A percentile compares a stretch with the other conserved stretches of the same genome.
phyloP scores from a whole-genome alignment of 2,113 vertebrate genomes.

The Hypocryptadius cinnamomeus region DNA sequence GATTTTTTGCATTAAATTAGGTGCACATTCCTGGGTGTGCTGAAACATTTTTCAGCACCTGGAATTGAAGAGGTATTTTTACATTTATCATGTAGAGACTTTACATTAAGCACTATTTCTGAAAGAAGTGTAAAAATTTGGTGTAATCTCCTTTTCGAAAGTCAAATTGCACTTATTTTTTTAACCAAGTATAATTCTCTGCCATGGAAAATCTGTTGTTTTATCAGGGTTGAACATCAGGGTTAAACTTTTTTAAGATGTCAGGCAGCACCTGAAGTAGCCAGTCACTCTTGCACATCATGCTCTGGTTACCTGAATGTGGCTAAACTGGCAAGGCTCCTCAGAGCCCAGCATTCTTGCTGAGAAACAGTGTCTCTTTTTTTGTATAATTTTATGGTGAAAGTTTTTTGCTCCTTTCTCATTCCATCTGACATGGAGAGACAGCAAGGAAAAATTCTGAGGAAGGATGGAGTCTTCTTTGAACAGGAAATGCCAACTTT shows the following conservation, averaged over 20 bases:
- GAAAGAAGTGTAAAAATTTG: neutral
- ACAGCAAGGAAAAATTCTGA: neutral
- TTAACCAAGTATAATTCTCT: neutral
- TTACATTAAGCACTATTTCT: neutral
- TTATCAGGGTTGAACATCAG: neutral
- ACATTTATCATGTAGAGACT: neutral
- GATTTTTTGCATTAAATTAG: neutral
- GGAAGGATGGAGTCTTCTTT: neutral
- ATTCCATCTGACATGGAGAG: neutral
- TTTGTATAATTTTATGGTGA: neutral
- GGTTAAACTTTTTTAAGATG: neutral
- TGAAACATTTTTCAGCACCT: neutral
- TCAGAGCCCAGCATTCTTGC: neutral
- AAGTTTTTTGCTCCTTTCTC: neutral
- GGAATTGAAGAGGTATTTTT: neutral
- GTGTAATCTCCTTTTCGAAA: neutral
- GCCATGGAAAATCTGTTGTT: neutral
- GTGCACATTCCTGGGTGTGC: neutral
- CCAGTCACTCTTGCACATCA: neutral
- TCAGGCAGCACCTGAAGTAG: neutral
- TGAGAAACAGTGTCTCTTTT: neutral
- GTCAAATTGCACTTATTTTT: neutral
- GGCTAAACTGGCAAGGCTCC: neutral
- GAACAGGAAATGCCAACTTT: neutral
- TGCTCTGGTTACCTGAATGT: neutral